A percentile compares a stretch with the other conserved stretches of the same genome.
phyloP scores from a whole-genome alignment of 53 echinoderm and acorn worm species.

The Stichopus horrens region DNA sequence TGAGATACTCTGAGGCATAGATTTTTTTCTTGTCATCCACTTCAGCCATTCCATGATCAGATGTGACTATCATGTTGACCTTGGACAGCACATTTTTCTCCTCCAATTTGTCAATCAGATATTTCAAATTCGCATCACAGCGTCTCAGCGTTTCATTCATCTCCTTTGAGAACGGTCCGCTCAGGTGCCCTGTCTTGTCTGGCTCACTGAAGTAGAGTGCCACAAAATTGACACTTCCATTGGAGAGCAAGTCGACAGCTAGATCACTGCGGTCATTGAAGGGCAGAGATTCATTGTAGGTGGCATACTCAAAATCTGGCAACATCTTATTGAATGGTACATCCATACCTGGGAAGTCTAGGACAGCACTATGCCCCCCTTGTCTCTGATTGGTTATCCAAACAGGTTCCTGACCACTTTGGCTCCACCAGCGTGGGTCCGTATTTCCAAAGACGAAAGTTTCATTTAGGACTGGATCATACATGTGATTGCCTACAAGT shows the following conservation, averaged over 20 bases:
- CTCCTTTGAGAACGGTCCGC: constrained; percentile 65
- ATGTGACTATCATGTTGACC: constrained; percentile 73
- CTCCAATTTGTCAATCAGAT: constrained; percentile 61
- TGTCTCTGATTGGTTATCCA: constrained; percentile 89
- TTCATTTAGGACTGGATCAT: constrained; percentile 67
- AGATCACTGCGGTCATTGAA: constrained; percentile 63
- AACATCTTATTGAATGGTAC: constrained; percentile 58
- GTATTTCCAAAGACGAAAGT: constrained; percentile 24
- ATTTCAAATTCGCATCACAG: constrained; percentile 66
- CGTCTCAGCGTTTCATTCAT: constrained; percentile 57
- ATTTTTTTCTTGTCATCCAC: constrained; percentile 43
- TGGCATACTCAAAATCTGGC: constrained; percentile 51
- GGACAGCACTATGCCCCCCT: constrained; percentile 69
- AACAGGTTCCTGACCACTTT: constrained; percentile 73
- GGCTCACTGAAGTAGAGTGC: constrained; percentile 86
- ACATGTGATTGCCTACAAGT: constrained; percentile 78
- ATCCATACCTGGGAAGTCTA: constrained; percentile 65
- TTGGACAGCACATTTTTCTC: constrained; percentile 55
- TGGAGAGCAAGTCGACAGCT: constrained; percentile 59
- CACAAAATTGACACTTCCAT: constrained; percentile 73
- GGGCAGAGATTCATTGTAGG: constrained; percentile 54
- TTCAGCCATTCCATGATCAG: constrained; percentile 88
- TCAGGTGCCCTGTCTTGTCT: constrained; percentile 77
- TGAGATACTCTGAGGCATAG: constrained; percentile 65
- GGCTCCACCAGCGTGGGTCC: constrained; percentile 76